Conservation (phyloP, 2,113 vertebrate genomes). For the Siniperca knerii region DNA sequence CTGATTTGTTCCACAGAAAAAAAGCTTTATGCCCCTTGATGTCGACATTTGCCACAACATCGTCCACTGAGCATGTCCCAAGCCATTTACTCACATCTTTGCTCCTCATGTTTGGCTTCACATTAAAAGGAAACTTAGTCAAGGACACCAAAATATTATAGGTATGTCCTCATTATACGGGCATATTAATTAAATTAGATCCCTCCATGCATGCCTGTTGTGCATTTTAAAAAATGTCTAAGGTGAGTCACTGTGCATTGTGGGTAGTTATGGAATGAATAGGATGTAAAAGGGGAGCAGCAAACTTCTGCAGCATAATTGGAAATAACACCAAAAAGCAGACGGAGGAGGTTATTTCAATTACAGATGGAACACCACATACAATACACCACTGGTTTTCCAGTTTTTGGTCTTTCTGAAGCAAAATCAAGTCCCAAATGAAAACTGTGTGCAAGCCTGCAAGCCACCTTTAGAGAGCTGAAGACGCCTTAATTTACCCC, state of each 20-base stretch:
- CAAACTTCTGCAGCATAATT: constrained; percentile 24
- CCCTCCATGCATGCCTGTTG: constrained; percentile 24
- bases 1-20: constrained; percentile 34
- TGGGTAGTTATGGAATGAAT: constrained; percentile 48
- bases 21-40: constrained; percentile 15
- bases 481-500: constrained; percentile 72
- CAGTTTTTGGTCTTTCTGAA: constrained; percentile 64
- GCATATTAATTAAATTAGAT: constrained; percentile 21
- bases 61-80: constrained; percentile 34
- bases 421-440: constrained; percentile 56
- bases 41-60: constrained; percentile 37
- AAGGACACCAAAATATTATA: constrained; percentile 52
- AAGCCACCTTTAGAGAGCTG: constrained; percentile 71
- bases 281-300: constrained; percentile 15
- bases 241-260: constrained; percentile 48
- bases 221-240: constrained; percentile 20
- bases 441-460: constrained; percentile 62
- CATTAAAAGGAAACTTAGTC: constrained; percentile 46
- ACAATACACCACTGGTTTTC: constrained; percentile 48
- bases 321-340: constrained; percentile 44
- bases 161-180: constrained; percentile 31
- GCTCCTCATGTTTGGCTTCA: constrained; percentile 64
- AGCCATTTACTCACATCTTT: constrained; percentile 52
- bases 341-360: constrained; percentile 28
- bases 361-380: constrained; percentile 42